Evolutionary conservation across 2,797 vertebrate species (phyloP).

Genomic region (Eremophila alpestris): DNA sequence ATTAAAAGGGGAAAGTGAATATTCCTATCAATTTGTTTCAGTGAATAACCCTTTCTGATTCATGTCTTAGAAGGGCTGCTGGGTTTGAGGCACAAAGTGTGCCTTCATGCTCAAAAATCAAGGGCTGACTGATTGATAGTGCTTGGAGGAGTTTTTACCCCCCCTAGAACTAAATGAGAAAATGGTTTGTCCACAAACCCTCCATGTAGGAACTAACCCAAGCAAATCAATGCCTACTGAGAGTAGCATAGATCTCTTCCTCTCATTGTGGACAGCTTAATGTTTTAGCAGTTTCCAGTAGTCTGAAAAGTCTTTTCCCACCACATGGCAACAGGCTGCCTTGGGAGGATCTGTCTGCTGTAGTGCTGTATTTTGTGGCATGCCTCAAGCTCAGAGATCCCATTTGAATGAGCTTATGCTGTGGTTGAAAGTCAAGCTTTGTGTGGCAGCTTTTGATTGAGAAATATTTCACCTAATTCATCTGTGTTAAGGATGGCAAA

Average conservation of each 20-base stretch:
- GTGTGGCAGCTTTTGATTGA: conserved; percentile 25
- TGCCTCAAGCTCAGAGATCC: not conserved
- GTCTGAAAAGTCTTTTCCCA: not conserved
- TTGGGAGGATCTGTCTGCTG: not conserved
- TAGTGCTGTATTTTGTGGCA: not conserved
- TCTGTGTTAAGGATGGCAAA: conserved; percentile 59
- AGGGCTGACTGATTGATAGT: not conserved
- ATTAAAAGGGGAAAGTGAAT: not conserved
- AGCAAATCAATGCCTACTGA: not conserved
- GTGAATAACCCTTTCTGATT: not conserved
- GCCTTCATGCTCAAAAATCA: not conserved
- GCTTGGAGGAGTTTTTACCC: not conserved
- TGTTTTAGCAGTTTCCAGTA: not conserved
- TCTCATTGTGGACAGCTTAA: not conserved
- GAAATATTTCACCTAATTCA: conserved; percentile 63
- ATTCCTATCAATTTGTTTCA: not conserved
- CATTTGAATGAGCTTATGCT: not conserved
- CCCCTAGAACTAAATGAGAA: not conserved
- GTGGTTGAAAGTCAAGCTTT: conserved; percentile 15
- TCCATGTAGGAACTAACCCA: not conserved
- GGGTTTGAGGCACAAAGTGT: not conserved
- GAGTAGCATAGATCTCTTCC: not conserved
- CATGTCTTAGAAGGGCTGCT: accelerated
- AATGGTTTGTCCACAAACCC: not conserved
- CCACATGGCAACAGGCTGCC: not conserved